These are phyloP conservation scores for Antheraea mylitta DNA, from an alignment of 1,140 invertebrate species.

Conservation along the genomic window DNA sequence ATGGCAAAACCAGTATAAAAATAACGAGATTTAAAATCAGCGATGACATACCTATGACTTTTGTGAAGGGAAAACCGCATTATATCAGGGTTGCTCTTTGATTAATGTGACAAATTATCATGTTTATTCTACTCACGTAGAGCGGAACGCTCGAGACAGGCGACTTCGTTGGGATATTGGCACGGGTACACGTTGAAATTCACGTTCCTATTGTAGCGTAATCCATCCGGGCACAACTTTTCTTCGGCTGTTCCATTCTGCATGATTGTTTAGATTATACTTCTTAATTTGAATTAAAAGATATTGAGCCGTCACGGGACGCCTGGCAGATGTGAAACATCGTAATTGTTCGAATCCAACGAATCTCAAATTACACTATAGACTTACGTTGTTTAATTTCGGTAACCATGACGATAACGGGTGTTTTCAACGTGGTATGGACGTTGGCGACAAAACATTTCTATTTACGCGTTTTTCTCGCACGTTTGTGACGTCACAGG, in stretches of 20 bases:
- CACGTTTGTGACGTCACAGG: no score
- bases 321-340: no score
- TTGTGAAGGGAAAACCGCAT: conserved; percentile 11
- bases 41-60: conserved; percentile 16
- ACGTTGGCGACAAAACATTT: no score
- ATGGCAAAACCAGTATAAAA: conserved; percentile 6
- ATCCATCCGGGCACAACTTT: conserved; percentile 90
- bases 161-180: conserved; percentile 90
- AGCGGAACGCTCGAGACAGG: conserved; percentile 84
- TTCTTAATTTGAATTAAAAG: no score
- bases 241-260: conserved; percentile 86
- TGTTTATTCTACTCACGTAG: conserved; percentile 82
- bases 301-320: no score
- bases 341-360: no score
- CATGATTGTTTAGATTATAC: conserved; percentile 8
- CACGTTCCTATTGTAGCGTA: conserved; percentile 88
- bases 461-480: no score
- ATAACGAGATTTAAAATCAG: conserved; percentile 23
- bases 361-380: no score
- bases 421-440: no score
- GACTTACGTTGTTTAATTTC: no score
- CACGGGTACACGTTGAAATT: conserved; percentile 87
- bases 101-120: neutral
- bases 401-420: no score
- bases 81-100: conserved; percentile 7